phyloP scores from a whole-genome alignment of 2,888 invertebrate species.

The Drymonia ruficornis region DNA sequence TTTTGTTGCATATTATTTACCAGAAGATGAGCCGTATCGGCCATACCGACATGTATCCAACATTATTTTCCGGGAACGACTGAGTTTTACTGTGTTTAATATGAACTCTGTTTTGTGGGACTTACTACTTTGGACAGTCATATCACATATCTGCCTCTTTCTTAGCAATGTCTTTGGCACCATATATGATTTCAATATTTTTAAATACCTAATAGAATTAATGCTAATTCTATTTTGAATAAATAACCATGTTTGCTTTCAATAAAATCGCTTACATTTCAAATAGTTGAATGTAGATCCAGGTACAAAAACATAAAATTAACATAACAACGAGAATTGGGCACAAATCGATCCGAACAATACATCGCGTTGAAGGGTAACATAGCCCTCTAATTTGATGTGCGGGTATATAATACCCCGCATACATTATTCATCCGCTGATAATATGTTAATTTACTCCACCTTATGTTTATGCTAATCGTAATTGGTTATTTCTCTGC shows the following conservation, averaged over 20 bases:
- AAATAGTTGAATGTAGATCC: conserved; percentile 18
- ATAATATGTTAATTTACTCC: conserved; percentile 77
- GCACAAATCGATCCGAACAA: conserved; percentile 46
- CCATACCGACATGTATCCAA: too few relatives aligned
- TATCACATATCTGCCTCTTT: too few relatives aligned
- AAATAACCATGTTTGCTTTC: too few relatives aligned
- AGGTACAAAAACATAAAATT: conserved; percentile 53
- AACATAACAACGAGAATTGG: conserved; percentile 49
- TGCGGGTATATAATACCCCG: conserved; percentile 52
- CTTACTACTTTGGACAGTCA: too few relatives aligned
- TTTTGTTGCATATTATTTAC: too few relatives aligned
- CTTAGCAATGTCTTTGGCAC: too few relatives aligned
- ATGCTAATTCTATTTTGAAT: neutral
- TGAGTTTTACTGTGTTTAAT: too few relatives aligned
- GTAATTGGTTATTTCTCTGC: conserved; percentile 80
- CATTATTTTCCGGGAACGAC: too few relatives aligned
- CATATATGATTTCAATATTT: too few relatives aligned
- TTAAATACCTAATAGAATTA: neutral
- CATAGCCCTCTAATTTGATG: conserved; percentile 65
- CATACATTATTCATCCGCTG: conserved; percentile 74
- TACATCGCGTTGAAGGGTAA: conserved; percentile 44
- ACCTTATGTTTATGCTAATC: conserved; percentile 82
- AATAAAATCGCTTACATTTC: neutral
- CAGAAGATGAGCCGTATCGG: too few relatives aligned
- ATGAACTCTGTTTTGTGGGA: too few relatives aligned